Evolutionary conservation across 2,888 invertebrate species (phyloP), one percentile per base, ranked within the genome.

Genomic region (Strigamia crassipes): DNA sequence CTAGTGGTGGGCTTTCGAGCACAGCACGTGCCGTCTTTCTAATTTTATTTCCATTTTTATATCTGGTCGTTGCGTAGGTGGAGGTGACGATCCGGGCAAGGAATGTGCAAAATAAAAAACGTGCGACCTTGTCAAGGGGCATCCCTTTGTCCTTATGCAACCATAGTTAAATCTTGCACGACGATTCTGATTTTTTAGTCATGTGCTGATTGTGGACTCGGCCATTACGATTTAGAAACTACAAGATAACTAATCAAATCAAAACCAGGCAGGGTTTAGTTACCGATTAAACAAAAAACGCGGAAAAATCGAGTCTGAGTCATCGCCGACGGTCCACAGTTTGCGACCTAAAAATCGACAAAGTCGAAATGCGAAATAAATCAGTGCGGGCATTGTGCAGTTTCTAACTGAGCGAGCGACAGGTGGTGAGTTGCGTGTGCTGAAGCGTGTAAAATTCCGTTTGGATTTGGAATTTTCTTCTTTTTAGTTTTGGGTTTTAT

Each of bases 91-190:
- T 56, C 31, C 5, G 31, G 27, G 5, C 27, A 27, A 27, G 73
- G 73, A 73, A 73, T 23, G 27, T 15, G 73, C 31, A n/a, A 31
- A 31, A 73, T 31, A 21, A 73, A 73, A 73, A 73, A 73, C 27
- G 31, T 4, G 27, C 15, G 73, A 73, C 73, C 73, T 73, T 73
- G 31, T 73, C 27, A 31, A 73, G 73, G 73, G 73, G 73, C 73
- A 73, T 73, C 73, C 73, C 73, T 73, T 73, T 73, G 73, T 73
- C 27, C 73, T 73, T 73, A 73, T 31, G 73, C 27, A 73, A 73
- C 73, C 31, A 15, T 73, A 73, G 9, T 73, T 27, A 15, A 27
- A 10, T n/a, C n/a, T n/a, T n/a, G 5, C 27, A 0, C 13, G 27
- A 73, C 31, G 31, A 31, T 73, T 73, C 73, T 27, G 73, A 27